Conservation (phyloP, 2,797 vertebrate genomes). For the Yasuhikotakia modesta region DNA sequence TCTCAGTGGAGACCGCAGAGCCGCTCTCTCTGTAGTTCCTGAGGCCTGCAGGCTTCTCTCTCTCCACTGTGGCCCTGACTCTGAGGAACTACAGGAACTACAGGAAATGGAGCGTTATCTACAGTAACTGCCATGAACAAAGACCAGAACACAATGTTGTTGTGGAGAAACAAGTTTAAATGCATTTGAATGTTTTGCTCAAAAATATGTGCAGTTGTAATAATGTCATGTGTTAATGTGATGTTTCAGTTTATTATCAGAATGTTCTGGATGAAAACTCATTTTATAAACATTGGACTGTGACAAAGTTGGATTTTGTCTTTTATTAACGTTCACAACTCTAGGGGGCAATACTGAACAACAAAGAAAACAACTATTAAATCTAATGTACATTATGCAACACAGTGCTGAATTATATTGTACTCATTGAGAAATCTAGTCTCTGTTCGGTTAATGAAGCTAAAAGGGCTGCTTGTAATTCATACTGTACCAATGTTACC, state of each 20-base stretch:
- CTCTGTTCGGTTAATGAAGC: background rate
- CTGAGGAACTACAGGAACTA: slow-evolving; percentile 84
- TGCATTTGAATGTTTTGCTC: background rate
- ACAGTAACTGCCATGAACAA: background rate
- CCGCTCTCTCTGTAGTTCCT: slow-evolving; percentile 79
- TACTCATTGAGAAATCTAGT: background rate
- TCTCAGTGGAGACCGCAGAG: slow-evolving; percentile 77
- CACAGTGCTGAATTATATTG: background rate
- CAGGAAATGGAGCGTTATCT: slow-evolving; percentile 80
- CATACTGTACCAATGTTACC: background rate
- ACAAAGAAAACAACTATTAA: too few relatives aligned
- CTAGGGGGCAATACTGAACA: too few relatives aligned
- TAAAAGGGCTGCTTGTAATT: background rate
- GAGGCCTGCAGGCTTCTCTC: slow-evolving; percentile 81
- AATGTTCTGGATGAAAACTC: too few relatives aligned
- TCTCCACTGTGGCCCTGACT: slow-evolving; percentile 80
- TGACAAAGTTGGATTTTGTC: too few relatives aligned
- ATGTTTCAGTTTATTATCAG: background rate
- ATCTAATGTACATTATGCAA: too few relatives aligned
- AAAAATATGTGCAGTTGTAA: background rate
- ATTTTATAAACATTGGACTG: too few relatives aligned
- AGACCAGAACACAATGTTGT: background rate
- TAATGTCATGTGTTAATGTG: background rate
- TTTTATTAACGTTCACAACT: too few relatives aligned
- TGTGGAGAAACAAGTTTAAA: background rate